phyloP scores from a whole-genome alignment of 2,888 invertebrate species.

The Barypeithes pellucidus region DNA sequence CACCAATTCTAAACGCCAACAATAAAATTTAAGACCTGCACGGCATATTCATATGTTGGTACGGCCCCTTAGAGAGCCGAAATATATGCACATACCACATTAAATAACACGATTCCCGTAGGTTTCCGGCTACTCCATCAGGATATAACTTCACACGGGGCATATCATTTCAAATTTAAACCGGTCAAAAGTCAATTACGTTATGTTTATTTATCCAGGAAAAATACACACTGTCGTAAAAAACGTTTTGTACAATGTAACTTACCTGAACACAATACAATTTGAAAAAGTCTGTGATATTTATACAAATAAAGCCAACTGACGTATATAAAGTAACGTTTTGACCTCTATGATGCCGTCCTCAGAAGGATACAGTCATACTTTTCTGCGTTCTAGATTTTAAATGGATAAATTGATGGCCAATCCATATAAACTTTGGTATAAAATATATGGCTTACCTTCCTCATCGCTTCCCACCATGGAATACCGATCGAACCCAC shows the following conservation, averaged over 20 bases:
- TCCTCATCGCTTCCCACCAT: conserved; percentile 98
- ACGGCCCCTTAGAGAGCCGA: background rate
- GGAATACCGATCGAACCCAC: conserved; percentile 93
- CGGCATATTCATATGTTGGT: conserved; percentile 6
- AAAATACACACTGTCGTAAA: background rate
- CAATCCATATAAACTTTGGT: background rate
- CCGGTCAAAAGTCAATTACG: conserved; percentile 22
- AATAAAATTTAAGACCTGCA: conserved; percentile 20
- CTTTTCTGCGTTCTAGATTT: no score
- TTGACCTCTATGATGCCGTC: no score
- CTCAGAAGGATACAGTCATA: no score
- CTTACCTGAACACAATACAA: background rate
- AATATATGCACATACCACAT: conserved; percentile 8
- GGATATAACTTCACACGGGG: conserved; percentile 13
- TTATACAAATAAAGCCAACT: no score
- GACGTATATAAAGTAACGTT: no score
- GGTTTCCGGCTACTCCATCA: conserved; percentile 20
- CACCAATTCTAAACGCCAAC: conserved; percentile 1
- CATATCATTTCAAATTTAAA: conserved; percentile 31
- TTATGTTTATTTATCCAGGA: background rate
- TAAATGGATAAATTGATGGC: no score
- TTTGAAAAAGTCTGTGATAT: no score
- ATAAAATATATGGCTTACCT: conserved; percentile 75
- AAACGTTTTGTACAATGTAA: background rate
- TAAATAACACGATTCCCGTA: conserved; percentile 6